Base-by-base conservation (phyloP, 2,888 invertebrate species). In the Anthoptus insignis region DNA sequence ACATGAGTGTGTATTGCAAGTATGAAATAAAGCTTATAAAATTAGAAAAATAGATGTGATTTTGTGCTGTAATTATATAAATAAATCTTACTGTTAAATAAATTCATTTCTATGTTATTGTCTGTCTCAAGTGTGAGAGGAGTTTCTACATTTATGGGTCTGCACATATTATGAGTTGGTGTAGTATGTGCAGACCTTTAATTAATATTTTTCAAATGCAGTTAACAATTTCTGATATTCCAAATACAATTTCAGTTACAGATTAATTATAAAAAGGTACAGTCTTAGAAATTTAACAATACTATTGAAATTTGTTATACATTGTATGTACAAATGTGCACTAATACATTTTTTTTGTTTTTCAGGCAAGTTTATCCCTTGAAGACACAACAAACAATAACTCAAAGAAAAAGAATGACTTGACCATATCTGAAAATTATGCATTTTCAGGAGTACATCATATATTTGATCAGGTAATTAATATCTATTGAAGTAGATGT, bases 371-470 rank as follows among this genome's bases (percentile, higher is more conserved):
- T 60, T 76, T 92, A 57, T 80, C 80, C 5, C 53, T 82, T 21
- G 91, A 92, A 59, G 91, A 91, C 24, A 75, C 81, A 61, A 80
- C 85, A 27, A 69, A 80, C 50, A 77, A 75, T 54, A 83, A 77
- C 57, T 67, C 78, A 0, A 91, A 88, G 73, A 91, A 80, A 71
- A 92, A 91, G 69, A 89, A 81, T 86, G 94, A 86, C 68, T 80
- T 84, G 82, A 86, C 96, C 8, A 96, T 97, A 75, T 96, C 96
- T 57, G 97, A 97, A 81, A 97, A 97, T 82, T 98, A 98, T 93
- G 97, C 97, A 0, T 98, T 97, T 83, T 96, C 96, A 57, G 98
- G 97, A 42, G 97, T 98, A 37, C 97, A 98, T 85, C 97, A 98
- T 80, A 97, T 98, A 72, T 98, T 98, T 92, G 98, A 98, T 88